Base-by-base conservation (phyloP, 2,113 vertebrate species). In the Anser cygnoides region DNA sequence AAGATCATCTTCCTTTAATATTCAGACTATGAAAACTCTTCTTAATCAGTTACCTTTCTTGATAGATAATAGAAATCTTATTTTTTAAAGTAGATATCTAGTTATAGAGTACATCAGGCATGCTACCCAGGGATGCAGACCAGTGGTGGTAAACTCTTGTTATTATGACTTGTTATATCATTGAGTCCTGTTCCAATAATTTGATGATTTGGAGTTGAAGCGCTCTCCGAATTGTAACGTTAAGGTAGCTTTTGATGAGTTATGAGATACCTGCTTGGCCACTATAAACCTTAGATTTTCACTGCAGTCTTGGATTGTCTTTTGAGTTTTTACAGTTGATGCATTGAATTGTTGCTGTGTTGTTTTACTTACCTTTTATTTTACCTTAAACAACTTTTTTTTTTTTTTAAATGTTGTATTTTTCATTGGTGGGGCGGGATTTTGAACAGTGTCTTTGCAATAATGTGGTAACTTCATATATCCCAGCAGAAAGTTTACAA, bases 341-440 rank as follows among this genome's bases (percentile, higher is more conserved):
- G 21, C 5, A 72, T 67, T 26, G 23, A 83, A 61, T 17, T 70
- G 9, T 58, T 91, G 19, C 33, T 49, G 1, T 76, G 10, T 62
- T 84, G 21, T 33, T 89, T 92, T 57, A 22, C 22, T 76, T 81
- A 16, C 44, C 10, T 88, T 92, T 73, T 90, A 44, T 19, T 77
- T 88, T 67, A 54, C 13, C 17, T 87, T 73, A 66, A 73, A 17
- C 26, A 55, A 18, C 4, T 49, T 11, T 46, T 21, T 21, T 21
- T 49, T 44, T 44, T 49, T 21, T 92, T 83, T 37, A 54, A 7
- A 5, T 22, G 33, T 9, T 59, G 15, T 84, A 7, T 63, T 94
- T 89, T 90, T 52, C 1, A 3, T 44, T 79, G 33, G 16, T 61
- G 21, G 78, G 26, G 46, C 13, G 35, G 4, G 11, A 68, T 87